Conservation (phyloP, 2,888 invertebrate species). For the Lycocerus yunnanus region DNA sequence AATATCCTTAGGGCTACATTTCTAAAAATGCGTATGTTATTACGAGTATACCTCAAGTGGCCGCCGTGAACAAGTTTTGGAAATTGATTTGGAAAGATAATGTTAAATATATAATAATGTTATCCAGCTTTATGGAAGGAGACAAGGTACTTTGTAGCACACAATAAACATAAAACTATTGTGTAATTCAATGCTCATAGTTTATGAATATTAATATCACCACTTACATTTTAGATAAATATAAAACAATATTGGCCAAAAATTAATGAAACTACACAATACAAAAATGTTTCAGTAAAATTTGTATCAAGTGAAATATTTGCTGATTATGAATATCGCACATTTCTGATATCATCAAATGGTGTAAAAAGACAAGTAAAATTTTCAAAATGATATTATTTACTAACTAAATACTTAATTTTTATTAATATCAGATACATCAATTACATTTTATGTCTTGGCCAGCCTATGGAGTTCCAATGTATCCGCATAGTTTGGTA, state of each 20-base stretch:
- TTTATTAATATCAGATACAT: slow-evolving; percentile 45
- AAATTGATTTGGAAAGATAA: too few relatives aligned
- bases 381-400: slow-evolving; percentile 33
- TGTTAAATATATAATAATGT: slow-evolving; percentile 57
- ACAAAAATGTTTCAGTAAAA: slow-evolving; percentile 48
- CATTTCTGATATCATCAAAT: slow-evolving; percentile 56
- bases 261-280: slow-evolving; percentile 50
- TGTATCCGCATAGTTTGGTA: slow-evolving; percentile 30
- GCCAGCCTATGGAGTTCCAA: slow-evolving; percentile 60
- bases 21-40: slow-evolving; percentile 49
- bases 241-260: slow-evolving; percentile 58
- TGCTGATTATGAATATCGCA: slow-evolving; percentile 52
- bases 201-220: slow-evolving; percentile 53
- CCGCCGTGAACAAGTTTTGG: slow-evolving; percentile 50
- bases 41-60: slow-evolving; percentile 51
- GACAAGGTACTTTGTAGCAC: slow-evolving; percentile 5
- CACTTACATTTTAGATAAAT: slow-evolving; percentile 50
- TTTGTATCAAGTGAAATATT: slow-evolving; percentile 46
- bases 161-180: too few relatives aligned
- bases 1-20: slow-evolving; percentile 40
- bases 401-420: neutral
- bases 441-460: slow-evolving; percentile 60
- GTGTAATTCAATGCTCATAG: too few relatives aligned
- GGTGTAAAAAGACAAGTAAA: slow-evolving; percentile 54
- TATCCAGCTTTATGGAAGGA: slow-evolving; percentile 57